These are phyloP conservation scores for Cyprinella venusta DNA, from an alignment of 2,797 vertebrate genomes.

Conservation along the genomic window DNA sequence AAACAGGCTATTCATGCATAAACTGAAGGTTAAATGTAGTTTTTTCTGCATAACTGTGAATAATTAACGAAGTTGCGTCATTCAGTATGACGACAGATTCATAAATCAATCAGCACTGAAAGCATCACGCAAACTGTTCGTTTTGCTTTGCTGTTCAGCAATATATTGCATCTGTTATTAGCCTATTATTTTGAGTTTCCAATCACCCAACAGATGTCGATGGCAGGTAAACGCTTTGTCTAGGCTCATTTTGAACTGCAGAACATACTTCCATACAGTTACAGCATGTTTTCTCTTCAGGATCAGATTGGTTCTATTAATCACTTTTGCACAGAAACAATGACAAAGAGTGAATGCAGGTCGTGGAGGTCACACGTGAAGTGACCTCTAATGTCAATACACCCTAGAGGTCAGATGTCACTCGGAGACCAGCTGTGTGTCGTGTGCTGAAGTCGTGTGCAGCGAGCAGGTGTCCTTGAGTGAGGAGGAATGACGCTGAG, in stretches of 20 bases:
- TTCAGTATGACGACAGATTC: not conserved
- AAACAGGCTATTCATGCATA: not conserved
- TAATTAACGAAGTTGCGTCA: not conserved
- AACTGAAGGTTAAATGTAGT: not conserved
- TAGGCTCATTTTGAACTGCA: not conserved
- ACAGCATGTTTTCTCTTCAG: too few species aligned
- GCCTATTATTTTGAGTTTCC: not conserved
- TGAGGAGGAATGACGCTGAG: constrained; percentile 70
- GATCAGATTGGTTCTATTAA: not conserved
- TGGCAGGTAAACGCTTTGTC: not conserved
- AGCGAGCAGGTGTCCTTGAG: constrained; percentile 75
- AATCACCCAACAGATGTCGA: not conserved
- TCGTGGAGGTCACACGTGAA: not conserved
- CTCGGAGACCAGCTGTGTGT: not conserved
- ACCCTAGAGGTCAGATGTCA: not conserved
- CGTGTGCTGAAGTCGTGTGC: not conserved
- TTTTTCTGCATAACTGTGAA: not conserved
- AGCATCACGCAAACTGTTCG: not conserved
- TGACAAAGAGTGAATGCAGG: not conserved
- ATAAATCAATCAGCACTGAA: not conserved
- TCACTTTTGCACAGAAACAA: not conserved
- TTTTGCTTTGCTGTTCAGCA: too few species aligned
- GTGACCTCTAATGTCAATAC: not conserved
- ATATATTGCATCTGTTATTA: not conserved
- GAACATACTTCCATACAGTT: too few species aligned